Conservation (phyloP, 2,113 vertebrate species). For the Elachura formosa region DNA sequence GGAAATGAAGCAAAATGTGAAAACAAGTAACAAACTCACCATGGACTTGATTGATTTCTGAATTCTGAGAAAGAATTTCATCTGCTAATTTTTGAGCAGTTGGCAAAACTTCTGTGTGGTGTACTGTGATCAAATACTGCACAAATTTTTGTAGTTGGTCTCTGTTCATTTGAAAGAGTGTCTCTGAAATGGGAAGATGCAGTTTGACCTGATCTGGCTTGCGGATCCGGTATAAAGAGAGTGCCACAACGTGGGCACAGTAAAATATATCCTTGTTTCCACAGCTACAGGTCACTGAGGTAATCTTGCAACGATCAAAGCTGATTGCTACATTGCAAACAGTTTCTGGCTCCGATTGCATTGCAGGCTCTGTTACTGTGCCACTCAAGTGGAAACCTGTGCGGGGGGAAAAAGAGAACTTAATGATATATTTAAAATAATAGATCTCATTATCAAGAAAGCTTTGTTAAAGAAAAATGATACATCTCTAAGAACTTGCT, state of each 20-base stretch:
- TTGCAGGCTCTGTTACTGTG: slow-evolving; percentile 94
- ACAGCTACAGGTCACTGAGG: slow-evolving; percentile 96
- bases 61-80: slow-evolving; percentile 98
- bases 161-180: slow-evolving; percentile 98
- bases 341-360: slow-evolving; percentile 89
- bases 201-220: slow-evolving; percentile 98
- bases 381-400: slow-evolving; percentile 96
- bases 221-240: slow-evolving; percentile 95
- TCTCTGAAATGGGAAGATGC: slow-evolving; percentile 99
- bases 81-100: slow-evolving; percentile 97
- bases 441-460: neutral
- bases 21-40: slow-evolving; percentile 60
- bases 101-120: slow-evolving; percentile 97
- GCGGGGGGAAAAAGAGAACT: neutral
- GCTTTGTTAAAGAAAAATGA: neutral
- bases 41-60: neutral
- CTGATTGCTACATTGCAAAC: slow-evolving; percentile 98
- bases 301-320: slow-evolving; percentile 99
- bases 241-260: slow-evolving; percentile 95
- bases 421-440: neutral
- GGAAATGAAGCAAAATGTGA: neutral
- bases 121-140: slow-evolving; percentile 98
- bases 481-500: neutral
- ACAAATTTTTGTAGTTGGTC: slow-evolving; percentile 99
- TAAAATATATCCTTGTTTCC: slow-evolving; percentile 99